Base-by-base conservation (phyloP, 2,797 vertebrate genomes). In the Aythya fuligula region DNA sequence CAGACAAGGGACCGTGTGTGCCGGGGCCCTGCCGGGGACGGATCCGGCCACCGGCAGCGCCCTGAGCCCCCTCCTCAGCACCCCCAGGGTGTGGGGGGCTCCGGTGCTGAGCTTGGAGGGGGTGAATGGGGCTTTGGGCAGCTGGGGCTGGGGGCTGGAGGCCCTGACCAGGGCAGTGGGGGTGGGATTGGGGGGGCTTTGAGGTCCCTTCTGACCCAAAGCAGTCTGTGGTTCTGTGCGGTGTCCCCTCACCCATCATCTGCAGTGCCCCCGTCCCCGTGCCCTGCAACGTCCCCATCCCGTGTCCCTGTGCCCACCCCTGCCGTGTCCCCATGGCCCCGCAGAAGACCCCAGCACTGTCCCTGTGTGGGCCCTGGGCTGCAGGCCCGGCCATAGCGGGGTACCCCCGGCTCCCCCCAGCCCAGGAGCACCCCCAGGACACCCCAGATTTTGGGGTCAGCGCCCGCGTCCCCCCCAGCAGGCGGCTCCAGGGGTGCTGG, bases 371-470 rank as follows among this genome's bases (percentile, higher is more conserved):
- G 11, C 58, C 8, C 2, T 18, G 32, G 30, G 64, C 8, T 25
- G 45, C 28, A 3, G 84, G 47, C 25, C 27, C 61, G 58, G 71
- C 51, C 18, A 1, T 9, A 18, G 53, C 36, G 38, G 54, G 58
- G 16, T 20, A 51, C 27, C 21, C 56, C 2, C 1, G 19, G 4
- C 11, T 38, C 16, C 11, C 28, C 53, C 53, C 53, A 17, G 16
- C 61, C 27, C 61, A 9, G 27, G 38, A 19, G 49, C 49, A 51
- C 49, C 25, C 49, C 49, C 24, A 30, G 61, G 27, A 19, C 10
- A 12, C 61, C 61, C 38, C 60, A 18, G 24, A 7, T 10, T 25
- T 34, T 0, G 0, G 47, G 49, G 15, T 0, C 0, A 41, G 22
- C 22, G 62, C 38, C 9, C 2, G 0, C 5, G 36, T 41, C 19